Evolutionary conservation across 2,797 vertebrate genomes (phyloP).

Genomic region (Molossus alvarezi): DNA sequence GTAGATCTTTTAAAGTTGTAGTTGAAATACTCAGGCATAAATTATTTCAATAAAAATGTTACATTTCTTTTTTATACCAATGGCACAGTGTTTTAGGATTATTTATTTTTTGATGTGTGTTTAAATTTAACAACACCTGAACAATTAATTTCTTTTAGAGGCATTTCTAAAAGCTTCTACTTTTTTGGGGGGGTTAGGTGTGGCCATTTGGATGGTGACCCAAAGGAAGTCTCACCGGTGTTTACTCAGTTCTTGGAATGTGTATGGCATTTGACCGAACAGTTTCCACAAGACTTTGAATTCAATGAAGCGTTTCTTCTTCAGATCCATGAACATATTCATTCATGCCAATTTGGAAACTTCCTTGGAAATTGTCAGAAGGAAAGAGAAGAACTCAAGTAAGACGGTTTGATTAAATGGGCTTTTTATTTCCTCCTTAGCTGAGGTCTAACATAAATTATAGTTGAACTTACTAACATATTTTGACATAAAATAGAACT

Average conservation of each 20-base stretch:
- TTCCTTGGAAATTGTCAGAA: conserved; percentile 98
- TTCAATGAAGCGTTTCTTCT: conserved; percentile 99
- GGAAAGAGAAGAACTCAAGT: conserved; percentile 97
- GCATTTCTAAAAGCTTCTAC: conserved; percentile 70
- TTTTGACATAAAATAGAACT: conserved; percentile 48
- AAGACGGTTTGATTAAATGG: conserved; percentile 85
- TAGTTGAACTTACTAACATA: conserved; percentile 9
- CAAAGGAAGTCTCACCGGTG: conserved; percentile 97
- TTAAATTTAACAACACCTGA: conserved; percentile 56
- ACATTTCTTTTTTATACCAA: neutral
- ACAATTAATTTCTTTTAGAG: conserved; percentile 54
- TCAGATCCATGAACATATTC: conserved; percentile 98
- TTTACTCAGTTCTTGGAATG: conserved; percentile 99
- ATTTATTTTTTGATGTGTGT: neutral
- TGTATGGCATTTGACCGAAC: conserved; percentile 97
- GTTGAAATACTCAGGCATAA: conserved; percentile 34
- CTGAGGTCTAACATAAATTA: neutral
- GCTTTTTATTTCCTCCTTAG: neutral
- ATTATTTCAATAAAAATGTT: conserved; percentile 24
- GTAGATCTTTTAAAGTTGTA: conserved; percentile 20
- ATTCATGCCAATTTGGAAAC: conserved; percentile 99
- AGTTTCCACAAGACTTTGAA: conserved; percentile 98
- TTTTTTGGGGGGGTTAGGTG: conserved; percentile 91
- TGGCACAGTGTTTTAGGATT: neutral
- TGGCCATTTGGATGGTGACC: conserved; percentile 97